Evolutionary conservation across 2,113 vertebrate species (phyloP).

Genomic region (Micromys minutus): DNA sequence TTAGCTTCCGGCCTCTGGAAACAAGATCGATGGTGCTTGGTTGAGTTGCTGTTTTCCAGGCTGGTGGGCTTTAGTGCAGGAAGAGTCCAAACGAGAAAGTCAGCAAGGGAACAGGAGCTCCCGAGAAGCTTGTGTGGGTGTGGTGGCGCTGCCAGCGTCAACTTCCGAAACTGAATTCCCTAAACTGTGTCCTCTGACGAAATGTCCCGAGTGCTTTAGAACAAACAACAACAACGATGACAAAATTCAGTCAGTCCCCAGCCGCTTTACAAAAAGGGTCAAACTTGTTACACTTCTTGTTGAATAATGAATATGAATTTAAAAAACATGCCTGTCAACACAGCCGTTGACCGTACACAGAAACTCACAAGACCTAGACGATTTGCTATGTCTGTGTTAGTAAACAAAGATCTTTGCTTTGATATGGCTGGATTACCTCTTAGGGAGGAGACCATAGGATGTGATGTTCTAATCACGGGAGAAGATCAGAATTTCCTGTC

Average conservation of each 20-base stretch:
- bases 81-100: slow-evolving; percentile 30
- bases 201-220: not conserved
- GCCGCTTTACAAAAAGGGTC: not conserved
- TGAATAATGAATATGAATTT: not conserved
- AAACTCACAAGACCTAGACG: not conserved
- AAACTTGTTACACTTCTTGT: not conserved
- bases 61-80: not conserved
- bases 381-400: not conserved
- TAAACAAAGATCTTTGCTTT: slow-evolving; percentile 20
- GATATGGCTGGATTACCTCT: not conserved
- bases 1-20: slow-evolving; percentile 34
- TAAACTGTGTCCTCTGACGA: not conserved
- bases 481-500: not conserved
- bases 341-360: not conserved
- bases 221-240: not conserved
- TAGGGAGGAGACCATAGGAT: not conserved
- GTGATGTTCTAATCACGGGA: not conserved
- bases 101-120: not conserved
- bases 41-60: slow-evolving; percentile 40
- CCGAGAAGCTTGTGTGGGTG: not conserved
- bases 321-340: not conserved
- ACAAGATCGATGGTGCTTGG: not conserved
- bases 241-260: not conserved
- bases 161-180: not conserved
- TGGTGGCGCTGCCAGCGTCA: not conserved